Percentiles rank a stretch among this genome's conserved stretches.
These are phyloP conservation scores for Pterostichus niger DNA, from an alignment of 2,888 invertebrate species.

Conservation along the genomic window DNA sequence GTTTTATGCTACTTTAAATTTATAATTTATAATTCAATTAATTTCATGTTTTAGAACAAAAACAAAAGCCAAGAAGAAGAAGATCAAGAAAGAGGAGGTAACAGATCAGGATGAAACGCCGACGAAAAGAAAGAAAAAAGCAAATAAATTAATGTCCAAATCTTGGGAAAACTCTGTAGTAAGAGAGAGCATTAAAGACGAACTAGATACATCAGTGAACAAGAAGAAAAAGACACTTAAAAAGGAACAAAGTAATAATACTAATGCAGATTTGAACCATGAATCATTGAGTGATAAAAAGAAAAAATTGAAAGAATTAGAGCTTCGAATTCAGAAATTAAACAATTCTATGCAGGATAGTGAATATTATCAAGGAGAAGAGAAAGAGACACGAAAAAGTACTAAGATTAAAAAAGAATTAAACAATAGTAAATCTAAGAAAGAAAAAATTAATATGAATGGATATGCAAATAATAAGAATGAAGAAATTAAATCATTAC, in stretches of 20 bases:
- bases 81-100: not conserved
- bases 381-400: constrained; percentile 1
- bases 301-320: constrained; percentile 23
- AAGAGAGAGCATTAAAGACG: constrained; percentile 8
- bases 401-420: not conserved
- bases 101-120: not conserved
- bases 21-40: constrained; percentile 2
- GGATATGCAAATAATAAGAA: not conserved
- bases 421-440: not conserved
- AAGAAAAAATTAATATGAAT: not conserved
- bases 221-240: constrained; percentile 23
- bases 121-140: constrained; percentile 35
- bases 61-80: not conserved
- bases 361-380: not conserved
- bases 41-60: not conserved
- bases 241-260: not conserved
- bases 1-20: not conserved
- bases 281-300: constrained; percentile 36
- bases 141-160: constrained; percentile 9
- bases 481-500: constrained; percentile 34
- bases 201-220: constrained; percentile 16
- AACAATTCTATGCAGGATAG: no score
- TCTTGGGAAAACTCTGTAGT: not conserved
- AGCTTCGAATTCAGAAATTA: not conserved
- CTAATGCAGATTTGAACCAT: constrained; percentile 60